Evolutionary conservation across 2,888 invertebrate genomes (phyloP).

Genomic region (Pyrochroa serraticornis): DNA sequence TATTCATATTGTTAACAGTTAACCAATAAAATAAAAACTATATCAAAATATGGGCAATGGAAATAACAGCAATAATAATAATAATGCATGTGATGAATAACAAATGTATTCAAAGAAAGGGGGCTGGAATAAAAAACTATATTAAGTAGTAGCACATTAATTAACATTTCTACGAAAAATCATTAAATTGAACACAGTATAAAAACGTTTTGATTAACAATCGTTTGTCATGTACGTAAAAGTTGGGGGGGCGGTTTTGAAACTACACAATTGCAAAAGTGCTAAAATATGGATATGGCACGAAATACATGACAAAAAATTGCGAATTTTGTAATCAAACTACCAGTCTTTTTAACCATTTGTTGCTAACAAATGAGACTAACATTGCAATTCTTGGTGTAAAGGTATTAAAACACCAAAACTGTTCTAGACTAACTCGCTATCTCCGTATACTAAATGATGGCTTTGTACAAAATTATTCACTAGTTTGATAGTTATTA

Average conservation of each 20-base stretch:
- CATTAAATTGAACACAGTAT: slow-evolving; percentile 25
- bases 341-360: slow-evolving; percentile 46
- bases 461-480: slow-evolving; percentile 48
- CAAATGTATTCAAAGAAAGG: slow-evolving; percentile 39
- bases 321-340: slow-evolving; percentile 26
- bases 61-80: slow-evolving; percentile 46
- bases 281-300: slow-evolving; percentile 24
- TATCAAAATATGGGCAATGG: slow-evolving; percentile 35
- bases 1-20: slow-evolving; percentile 47
- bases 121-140: slow-evolving; percentile 46
- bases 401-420: slow-evolving; percentile 46
- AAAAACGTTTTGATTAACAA: slow-evolving; percentile 13
- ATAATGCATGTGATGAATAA: slow-evolving; percentile 42
- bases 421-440: slow-evolving; percentile 30
- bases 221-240: slow-evolving; percentile 24
- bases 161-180: slow-evolving; percentile 38
- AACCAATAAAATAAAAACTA: slow-evolving; percentile 44
- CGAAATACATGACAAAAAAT: slow-evolving; percentile 29
- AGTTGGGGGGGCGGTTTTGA: slow-evolving; percentile 8
- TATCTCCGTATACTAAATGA: slow-evolving; percentile 47
- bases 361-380: slow-evolving; percentile 37
- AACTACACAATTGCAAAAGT: slow-evolving; percentile 8
- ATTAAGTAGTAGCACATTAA: slow-evolving; percentile 46
- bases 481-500: slow-evolving; percentile 36
- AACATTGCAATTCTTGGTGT: slow-evolving; percentile 40